A percentile compares a stretch with the other conserved stretches of the same genome.
Evolutionary conservation across 2,888 invertebrate genomes (phyloP).

Genomic region (Xestia rhomboidea): DNA sequence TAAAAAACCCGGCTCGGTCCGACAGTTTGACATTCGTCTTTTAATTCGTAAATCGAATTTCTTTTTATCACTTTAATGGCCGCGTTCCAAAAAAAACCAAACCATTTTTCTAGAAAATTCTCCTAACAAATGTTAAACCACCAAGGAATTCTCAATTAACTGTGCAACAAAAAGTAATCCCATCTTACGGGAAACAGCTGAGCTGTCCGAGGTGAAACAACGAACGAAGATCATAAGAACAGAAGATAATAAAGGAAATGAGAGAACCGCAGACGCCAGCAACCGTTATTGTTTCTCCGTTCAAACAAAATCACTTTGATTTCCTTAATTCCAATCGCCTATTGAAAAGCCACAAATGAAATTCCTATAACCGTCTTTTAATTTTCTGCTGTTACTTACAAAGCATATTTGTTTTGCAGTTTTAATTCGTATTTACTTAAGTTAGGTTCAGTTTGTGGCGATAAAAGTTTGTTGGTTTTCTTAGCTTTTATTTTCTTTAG

Average conservation of each 20-base stretch:
- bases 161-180: constrained; percentile 42
- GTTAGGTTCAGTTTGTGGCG: neutral
- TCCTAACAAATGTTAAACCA: neutral
- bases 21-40: constrained; percentile 1
- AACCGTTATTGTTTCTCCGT: constrained; percentile 53
- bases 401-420: constrained; percentile 17
- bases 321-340: constrained; percentile 64
- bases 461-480: neutral
- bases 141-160: constrained; percentile 35
- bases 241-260: constrained; percentile 67
- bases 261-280: constrained; percentile 59
- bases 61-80: neutral
- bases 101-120: neutral
- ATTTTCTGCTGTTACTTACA: constrained; percentile 4
- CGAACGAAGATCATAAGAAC: constrained; percentile 52
- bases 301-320: constrained; percentile 66
- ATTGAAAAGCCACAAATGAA: constrained; percentile 46
- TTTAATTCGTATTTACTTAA: constrained; percentile 7
- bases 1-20: neutral
- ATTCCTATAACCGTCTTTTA: constrained; percentile 33
- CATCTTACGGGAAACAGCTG: constrained; percentile 44
- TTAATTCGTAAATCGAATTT: neutral
- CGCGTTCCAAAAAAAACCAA: constrained; percentile 6
- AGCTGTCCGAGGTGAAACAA: constrained; percentile 57
- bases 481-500: neutral